These are phyloP conservation scores for Dreissena polymorpha DNA, from an alignment of 1,140 invertebrate species.

Conservation along the genomic window DNA sequence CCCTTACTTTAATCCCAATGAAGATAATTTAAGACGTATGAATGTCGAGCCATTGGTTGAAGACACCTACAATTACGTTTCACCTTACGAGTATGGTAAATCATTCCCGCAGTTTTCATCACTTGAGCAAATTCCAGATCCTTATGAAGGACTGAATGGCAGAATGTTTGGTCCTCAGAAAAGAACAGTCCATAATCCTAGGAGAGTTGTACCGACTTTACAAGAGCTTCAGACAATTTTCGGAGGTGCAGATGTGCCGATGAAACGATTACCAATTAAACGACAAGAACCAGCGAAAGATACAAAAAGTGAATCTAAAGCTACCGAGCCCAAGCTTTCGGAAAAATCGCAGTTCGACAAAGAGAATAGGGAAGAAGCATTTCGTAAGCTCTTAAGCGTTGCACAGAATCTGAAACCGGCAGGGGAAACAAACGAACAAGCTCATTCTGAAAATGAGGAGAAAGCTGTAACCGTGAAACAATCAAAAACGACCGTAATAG, in stretches of 20 bases:
- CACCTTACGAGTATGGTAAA: not conserved
- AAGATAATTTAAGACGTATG: not conserved
- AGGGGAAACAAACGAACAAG: not conserved
- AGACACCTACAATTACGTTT: not conserved
- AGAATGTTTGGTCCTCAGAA: constrained; percentile 29
- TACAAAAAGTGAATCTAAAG: not conserved
- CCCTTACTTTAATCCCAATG: constrained; percentile 23
- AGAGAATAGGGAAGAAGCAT: constrained; percentile 14
- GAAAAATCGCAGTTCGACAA: constrained; percentile 2
- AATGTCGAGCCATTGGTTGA: not conserved
- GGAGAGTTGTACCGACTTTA: constrained; percentile 23
- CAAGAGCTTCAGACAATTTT: constrained; percentile 31
- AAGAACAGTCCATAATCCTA: constrained; percentile 31
- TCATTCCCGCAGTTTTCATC: not conserved
- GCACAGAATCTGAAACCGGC: constrained; percentile 12
- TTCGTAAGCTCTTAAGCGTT: constrained; percentile 6
- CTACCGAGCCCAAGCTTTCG: not conserved
- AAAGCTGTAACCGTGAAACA: too few relatives aligned
- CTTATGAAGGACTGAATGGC: not conserved
- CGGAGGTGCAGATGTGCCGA: constrained; percentile 43
- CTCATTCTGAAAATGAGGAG: not conserved
- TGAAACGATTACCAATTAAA: constrained; percentile 30
- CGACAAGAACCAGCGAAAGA: not conserved
- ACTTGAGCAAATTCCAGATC: constrained; percentile 9
- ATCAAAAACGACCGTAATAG: too few relatives aligned